Base-by-base conservation (phyloP, 2,797 vertebrate genomes). In the Botia almorhae region DNA sequence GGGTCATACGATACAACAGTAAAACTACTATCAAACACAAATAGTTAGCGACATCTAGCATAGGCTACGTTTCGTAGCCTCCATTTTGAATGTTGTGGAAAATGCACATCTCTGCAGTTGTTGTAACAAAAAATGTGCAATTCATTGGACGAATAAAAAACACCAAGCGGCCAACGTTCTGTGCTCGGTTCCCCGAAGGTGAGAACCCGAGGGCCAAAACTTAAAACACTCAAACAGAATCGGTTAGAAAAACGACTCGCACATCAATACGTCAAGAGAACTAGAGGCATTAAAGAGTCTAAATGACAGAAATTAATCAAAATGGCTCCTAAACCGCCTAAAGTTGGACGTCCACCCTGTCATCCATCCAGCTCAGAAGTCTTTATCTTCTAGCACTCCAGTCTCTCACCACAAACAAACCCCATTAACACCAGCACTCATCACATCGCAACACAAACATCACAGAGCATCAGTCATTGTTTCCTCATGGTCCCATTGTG, bases 401-500 rank as follows among this genome's bases (percentile, higher is more conserved):
- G 48, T 43, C 26, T 48, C 65, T 65, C 29, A 56, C 21, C 33
- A 76, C 50, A 68, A 4, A 26, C 1, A 56, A 29, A 46, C 53
- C 55, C 21, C 64, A 58, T 56, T 13, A 26, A 26, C 16, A 63
- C 46, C 58, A 64, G 26, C 23, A 33, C 23, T 75, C 51, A 61
- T 75, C 60, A 5, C 64, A 46, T 77, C 23, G 13, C 39, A 43
- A 43, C 23, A 26, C 39, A 43, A 43, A 53, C 13, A 53, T 53
- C 3, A 73, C n/a, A 4, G 33, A 60, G 43, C 1, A 12, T 64
- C 26, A 13, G 19, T 74, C 56, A 19, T 14, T 46, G 61, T 67
- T 26, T 50, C 33, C 63, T 23, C 50, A 56, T 75, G 26, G 73
- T 64, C 8, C 26, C 60, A 75, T 26, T 76, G 61, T 76, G 51